Base-by-base conservation (phyloP, 2,797 vertebrate genomes). In the Pangasius larnaudii region DNA sequence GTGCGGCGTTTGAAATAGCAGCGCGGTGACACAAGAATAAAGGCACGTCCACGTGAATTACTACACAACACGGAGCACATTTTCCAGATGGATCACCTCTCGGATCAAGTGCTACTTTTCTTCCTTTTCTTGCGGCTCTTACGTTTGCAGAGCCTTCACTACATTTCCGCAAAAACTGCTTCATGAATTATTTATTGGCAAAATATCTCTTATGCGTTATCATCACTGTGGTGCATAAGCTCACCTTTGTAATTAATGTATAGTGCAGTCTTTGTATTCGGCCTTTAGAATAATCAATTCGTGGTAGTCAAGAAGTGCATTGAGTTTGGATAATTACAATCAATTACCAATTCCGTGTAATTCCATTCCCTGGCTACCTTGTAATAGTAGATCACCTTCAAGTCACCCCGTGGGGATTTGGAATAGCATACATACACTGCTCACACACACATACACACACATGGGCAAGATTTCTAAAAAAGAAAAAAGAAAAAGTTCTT, bases 1-100 rank as follows among this genome's bases (percentile, higher is more conserved):
- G 88, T 89, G 85, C 91, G 91, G 93, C 91, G 93, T 95, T 94
- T 42, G 93, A 93, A 93, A 93, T 92, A 87, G 79, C 82, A 58
- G 74, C 65, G 7, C 30, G 58, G 63, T 88, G 86, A 88, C 86
- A 82, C 33, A 33, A 87, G 85, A 33, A 80, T 84, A 88, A 91
- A 89, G 74, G 85, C 80, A 49, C 79, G 83, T 89, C 84, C 75
- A 75, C 51, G 84, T 51, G 85, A 89, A 90, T 87, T 88, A 90
- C 85, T 77, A 36, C 80, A 42, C 51, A 77, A 71, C 46, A 56
- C 13, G 24, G 59, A 61, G 46, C 49, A 81, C n/a, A 24, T 24
- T 83, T 75, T 90, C 85, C 88, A 88, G 39, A 88, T 71, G 67
- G 91, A 90, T 89, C 71, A 69, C 13, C 27, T 69, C 63, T 19